These are phyloP conservation scores for Stegostoma tigrinum DNA, from an alignment of 2,113 vertebrate species.

Conservation along the genomic window DNA sequence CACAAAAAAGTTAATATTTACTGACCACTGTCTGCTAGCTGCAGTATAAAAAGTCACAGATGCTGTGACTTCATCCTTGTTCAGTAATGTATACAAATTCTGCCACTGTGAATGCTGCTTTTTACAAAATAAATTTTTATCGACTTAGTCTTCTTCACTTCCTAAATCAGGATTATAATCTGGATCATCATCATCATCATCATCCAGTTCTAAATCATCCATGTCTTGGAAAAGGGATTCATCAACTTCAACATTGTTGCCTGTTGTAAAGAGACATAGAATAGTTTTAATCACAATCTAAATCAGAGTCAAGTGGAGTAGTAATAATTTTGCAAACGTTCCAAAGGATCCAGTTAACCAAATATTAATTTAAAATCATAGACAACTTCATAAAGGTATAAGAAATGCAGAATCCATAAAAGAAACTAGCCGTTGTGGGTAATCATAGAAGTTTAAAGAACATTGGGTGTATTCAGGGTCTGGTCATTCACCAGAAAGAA, in stretches of 20 bases:
- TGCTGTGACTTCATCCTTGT: conserved; percentile 53
- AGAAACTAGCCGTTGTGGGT: neutral
- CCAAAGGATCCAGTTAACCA: neutral
- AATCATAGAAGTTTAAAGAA: neutral
- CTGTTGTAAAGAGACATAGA: conserved; percentile 56
- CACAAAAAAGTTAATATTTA: conserved; percentile 8
- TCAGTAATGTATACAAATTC: neutral
- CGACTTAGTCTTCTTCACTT: conserved; percentile 69
- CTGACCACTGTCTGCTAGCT: neutral
- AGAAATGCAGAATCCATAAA: neutral
- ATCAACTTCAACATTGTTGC: conserved; percentile 91
- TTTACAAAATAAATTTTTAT: neutral
- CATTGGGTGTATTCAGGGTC: neutral
- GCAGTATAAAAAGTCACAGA: conserved; percentile 53
- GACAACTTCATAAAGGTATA: neutral
- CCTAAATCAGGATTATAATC: conserved; percentile 82
- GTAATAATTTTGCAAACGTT: neutral
- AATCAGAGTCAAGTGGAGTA: neutral
- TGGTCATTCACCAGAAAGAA: no score
- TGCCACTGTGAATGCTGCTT: neutral
- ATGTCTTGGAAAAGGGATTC: conserved; percentile 97
- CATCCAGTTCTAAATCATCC: conserved; percentile 86
- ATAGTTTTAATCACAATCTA: neutral
- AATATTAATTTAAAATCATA: neutral
- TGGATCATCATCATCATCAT: conserved; percentile 72